Evolutionary conservation across 2,888 invertebrate species (phyloP).

Genomic region (Xanthostigma xanthostigma): DNA sequence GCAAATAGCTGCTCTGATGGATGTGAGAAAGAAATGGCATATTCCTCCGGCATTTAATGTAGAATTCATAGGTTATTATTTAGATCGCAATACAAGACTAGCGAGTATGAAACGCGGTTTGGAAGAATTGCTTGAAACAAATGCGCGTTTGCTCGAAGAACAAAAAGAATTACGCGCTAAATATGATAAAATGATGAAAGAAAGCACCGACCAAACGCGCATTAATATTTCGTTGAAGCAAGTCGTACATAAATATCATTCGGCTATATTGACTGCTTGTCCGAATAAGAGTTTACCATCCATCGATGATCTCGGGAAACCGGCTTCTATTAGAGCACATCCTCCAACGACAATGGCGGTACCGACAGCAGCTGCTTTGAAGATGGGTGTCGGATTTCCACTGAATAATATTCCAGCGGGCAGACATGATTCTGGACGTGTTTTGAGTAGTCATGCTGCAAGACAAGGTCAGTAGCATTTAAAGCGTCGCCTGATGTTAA

Average conservation of each 20-base stretch:
- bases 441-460: constrained; percentile 40
- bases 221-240: constrained; percentile 43
- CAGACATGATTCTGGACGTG: constrained; percentile 55
- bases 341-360: constrained; percentile 41
- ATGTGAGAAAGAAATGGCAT: constrained; percentile 86
- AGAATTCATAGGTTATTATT: constrained; percentile 87
- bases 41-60: constrained; percentile 87
- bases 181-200: constrained; percentile 55
- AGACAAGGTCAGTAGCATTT: constrained; percentile 31
- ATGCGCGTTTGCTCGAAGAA: constrained; percentile 57
- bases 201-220: constrained; percentile 47
- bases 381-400: constrained; percentile 78
- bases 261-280: constrained; percentile 40
- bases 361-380: constrained; percentile 68
- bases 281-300: constrained; percentile 43
- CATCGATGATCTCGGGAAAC: constrained; percentile 38
- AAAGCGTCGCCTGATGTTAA: too few relatives aligned
- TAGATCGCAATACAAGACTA: constrained; percentile 75
- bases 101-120: constrained; percentile 63
- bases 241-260: constrained; percentile 45
- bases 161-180: constrained; percentile 59
- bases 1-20: constrained; percentile 64
- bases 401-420: constrained; percentile 49
- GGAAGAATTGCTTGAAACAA: constrained; percentile 57
- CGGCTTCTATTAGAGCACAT: constrained; percentile 24